Evolutionary conservation across 2,113 vertebrate species (phyloP), one percentile per base, ranked within the genome.

Genomic region (Platycercus adscitus): DNA sequence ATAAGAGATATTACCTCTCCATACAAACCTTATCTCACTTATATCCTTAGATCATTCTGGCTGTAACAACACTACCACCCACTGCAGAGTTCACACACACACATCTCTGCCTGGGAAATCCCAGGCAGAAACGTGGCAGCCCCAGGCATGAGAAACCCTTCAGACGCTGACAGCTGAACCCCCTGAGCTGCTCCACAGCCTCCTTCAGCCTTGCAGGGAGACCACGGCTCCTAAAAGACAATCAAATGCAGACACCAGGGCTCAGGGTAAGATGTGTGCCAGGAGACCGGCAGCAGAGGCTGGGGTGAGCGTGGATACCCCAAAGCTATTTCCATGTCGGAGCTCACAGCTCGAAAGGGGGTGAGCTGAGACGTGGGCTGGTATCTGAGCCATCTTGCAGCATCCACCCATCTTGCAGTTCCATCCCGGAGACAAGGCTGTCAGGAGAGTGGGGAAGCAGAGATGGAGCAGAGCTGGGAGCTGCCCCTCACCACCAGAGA

Each of bases 1-100:
- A 3, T 85, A 86, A 71, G 80, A 81, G 75, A 17, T 31, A 50
- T 47, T 69, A 69, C 44, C n/a, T 75, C 43, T 91, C 47, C 20
- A 4, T 21, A 44, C 44, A 79, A 88, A 82, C 46, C 20, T 72
- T 61, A 17, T 12, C 63, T 90, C 82, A 33, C 0, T 82, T 73
- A 37, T 4, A 56, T 12, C 52, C 79, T 94, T 25, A 79, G 71
- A 52, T 93, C 56, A 25, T 65, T 21, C 81, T 41, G 70, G 39
- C 70, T 88, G 70, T 79, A 87, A 61, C 82, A 89, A 63, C 75
- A 77, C 82, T 58, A 41, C 84, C 85, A 56, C 88, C 90, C 79
- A 89, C 66, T 26, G 8, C 58, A 41, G 82, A 39, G 78, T 26
- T 24, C 49, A 13, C 68, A 72, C 52, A 47, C 82, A 41, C 81